A percentile compares a stretch with the other conserved stretches of the same genome.
Evolutionary conservation across 2,888 invertebrate genomes (phyloP).

Genomic region (Neuroscelio doddi): DNA sequence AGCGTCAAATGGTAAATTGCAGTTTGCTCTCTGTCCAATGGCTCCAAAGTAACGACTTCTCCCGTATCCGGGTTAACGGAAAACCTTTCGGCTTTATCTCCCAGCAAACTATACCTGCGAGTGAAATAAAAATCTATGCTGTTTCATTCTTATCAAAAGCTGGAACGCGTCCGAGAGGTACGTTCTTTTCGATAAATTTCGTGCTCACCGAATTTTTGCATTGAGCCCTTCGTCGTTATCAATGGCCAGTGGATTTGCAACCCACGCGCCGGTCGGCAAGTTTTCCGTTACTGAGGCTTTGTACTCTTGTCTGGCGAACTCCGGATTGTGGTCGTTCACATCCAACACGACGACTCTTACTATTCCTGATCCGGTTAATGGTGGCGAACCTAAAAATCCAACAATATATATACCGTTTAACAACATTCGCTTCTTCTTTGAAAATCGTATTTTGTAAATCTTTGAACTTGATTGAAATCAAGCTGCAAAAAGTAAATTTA

Average conservation of each 20-base stretch:
- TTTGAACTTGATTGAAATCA: neutral
- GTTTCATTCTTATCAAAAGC: constrained; percentile 4
- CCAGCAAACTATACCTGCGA: constrained; percentile 83
- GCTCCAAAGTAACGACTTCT: constrained; percentile 81
- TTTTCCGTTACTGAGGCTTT: constrained; percentile 88
- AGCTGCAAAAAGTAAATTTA: no score
- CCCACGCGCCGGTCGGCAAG: constrained; percentile 82
- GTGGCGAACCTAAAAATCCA: constrained; percentile 95
- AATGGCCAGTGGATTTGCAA: constrained; percentile 82
- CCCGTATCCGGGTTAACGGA: constrained; percentile 86
- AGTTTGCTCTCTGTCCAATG: constrained; percentile 86
- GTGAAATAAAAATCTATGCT: constrained; percentile 3
- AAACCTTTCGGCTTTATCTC: constrained; percentile 88
- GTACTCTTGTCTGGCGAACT: constrained; percentile 88
- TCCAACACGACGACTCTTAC: constrained; percentile 93
- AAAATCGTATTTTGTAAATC: neutral
- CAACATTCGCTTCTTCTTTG: constrained; percentile 1
- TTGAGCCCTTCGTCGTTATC: constrained; percentile 90
- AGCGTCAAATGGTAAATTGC: constrained; percentile 85
- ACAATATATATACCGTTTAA: constrained; percentile 65
- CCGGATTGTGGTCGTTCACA: constrained; percentile 94
- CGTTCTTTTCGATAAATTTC: neutral
- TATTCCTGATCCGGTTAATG: constrained; percentile 92
- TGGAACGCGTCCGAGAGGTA: constrained; percentile 4
- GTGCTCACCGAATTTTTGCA: constrained; percentile 82